A percentile compares a stretch with the other conserved stretches of the same genome.
These are phyloP conservation scores for Homalodisca vitripennis DNA, from an alignment of 1,140 invertebrate species.

Conservation along the genomic window DNA sequence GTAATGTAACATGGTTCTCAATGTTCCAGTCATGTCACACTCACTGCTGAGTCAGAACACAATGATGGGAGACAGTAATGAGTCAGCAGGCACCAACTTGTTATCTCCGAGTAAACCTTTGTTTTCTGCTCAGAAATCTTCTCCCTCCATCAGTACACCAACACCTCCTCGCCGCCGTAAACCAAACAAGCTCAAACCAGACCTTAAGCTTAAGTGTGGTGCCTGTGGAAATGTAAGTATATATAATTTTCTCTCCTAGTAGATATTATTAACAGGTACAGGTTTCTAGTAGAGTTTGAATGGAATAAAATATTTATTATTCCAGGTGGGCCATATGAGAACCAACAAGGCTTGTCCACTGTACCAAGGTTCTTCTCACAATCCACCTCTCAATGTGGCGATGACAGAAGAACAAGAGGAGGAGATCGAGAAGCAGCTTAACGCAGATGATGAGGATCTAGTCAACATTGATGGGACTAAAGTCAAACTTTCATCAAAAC, in stretches of 20 bases:
- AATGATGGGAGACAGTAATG: constrained; percentile 21
- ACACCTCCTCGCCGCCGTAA: constrained; percentile 33
- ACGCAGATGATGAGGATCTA: constrained; percentile 78
- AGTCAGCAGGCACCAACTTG: not conserved
- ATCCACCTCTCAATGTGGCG: constrained; percentile 68
- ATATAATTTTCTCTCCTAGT: constrained; percentile 42
- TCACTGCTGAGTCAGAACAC: not conserved
- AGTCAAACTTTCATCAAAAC: constrained; percentile 77
- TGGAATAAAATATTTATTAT: too few species aligned
- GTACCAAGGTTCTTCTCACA: constrained; percentile 64
- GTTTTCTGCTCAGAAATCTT: not conserved
- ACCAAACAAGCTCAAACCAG: constrained; percentile 47
- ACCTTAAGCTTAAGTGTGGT: constrained; percentile 91
- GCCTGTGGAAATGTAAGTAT: constrained; percentile 90
- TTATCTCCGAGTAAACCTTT: constrained; percentile 16
- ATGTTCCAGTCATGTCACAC: constrained; percentile 15
- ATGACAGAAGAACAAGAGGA: constrained; percentile 71
- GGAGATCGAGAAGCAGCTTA: constrained; percentile 73
- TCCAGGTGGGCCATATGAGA: constrained; percentile 69
- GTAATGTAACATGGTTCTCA: too few species aligned
- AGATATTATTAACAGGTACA: not conserved
- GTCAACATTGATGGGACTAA: constrained; percentile 92
- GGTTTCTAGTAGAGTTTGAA: too few species aligned
- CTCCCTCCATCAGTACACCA: constrained; percentile 19
- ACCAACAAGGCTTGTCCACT: constrained; percentile 97